Evolutionary conservation across 2,888 invertebrate species (phyloP).

Genomic region (Caenorhabditis angaria): DNA sequence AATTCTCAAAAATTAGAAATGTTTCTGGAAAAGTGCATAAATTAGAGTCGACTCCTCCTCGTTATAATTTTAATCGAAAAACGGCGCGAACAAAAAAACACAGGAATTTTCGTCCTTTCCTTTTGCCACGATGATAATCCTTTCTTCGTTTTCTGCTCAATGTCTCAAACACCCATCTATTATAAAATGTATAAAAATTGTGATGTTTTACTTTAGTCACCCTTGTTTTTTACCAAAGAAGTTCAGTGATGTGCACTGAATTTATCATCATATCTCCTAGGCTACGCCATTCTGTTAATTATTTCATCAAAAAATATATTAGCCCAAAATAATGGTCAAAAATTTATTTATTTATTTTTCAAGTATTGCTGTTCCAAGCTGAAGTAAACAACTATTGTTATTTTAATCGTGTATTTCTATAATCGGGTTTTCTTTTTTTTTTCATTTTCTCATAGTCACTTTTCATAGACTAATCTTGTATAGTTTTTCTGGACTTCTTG

Average conservation of each 20-base stretch:
- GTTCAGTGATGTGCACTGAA: too few species aligned
- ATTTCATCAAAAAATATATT: too few species aligned
- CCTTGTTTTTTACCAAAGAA: too few species aligned
- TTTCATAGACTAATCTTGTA: too few species aligned
- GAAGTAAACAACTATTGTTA: background rate
- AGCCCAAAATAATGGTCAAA: too few species aligned
- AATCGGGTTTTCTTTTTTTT: background rate
- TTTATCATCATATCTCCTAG: too few species aligned
- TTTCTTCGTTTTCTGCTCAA: conserved; percentile 2
- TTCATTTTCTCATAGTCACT: background rate
- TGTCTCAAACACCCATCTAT: too few species aligned
- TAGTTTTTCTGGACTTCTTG: too few species aligned
- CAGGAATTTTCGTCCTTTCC: conserved; percentile 1
- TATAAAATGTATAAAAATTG: background rate
- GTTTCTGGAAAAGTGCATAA: conserved; percentile 12
- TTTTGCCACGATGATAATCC: conserved; percentile 15
- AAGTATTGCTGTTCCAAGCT: background rate
- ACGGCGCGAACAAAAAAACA: background rate
- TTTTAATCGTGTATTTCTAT: background rate
- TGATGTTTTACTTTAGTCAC: background rate
- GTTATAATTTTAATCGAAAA: background rate
- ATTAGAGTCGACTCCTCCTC: background rate
- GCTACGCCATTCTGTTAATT: too few species aligned
- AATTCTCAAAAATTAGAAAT: conserved; percentile 16
- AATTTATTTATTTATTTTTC: background rate